Conservation (phyloP, 2,113 vertebrate species). For the Poeciliopsis occidentalis region DNA sequence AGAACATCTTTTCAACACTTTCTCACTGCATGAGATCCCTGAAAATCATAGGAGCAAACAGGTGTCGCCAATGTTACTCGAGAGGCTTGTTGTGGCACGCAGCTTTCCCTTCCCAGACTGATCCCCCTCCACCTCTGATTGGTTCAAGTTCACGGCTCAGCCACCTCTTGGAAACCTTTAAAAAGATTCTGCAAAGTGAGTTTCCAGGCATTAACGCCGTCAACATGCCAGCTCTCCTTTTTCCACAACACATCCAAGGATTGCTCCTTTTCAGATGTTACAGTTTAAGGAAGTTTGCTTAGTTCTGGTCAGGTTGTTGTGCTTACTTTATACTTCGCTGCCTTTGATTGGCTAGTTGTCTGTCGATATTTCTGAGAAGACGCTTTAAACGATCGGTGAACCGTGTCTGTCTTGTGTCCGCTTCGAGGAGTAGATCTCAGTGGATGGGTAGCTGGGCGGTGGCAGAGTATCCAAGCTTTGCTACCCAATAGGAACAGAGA, state of each 20-base stretch:
- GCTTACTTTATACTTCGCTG: not conserved
- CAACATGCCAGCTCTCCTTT: conserved; percentile 23
- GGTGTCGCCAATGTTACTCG: conserved; percentile 68
- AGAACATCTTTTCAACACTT: conserved; percentile 40
- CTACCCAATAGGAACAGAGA: conserved; percentile 41
- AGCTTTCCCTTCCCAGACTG: conserved; percentile 12
- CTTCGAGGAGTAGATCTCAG: conserved; percentile 40
- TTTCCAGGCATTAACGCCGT: conserved; percentile 39
- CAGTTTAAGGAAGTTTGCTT: not conserved
- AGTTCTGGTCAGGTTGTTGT: not conserved
- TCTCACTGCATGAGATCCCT: conserved; percentile 44
- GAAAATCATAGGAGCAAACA: conserved; percentile 68
- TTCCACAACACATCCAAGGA: not conserved
- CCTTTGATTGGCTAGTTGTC: not conserved
- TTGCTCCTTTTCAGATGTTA: conserved; percentile 9
- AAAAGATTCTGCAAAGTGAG: conserved; percentile 53
- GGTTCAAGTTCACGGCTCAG: conserved; percentile 48
- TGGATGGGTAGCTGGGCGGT: conserved; percentile 48
- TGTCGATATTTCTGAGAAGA: not conserved
- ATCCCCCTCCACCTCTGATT: conserved; percentile 16
- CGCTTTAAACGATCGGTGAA: not conserved
- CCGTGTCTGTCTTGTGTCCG: conserved; percentile 8
- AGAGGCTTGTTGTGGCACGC: conserved; percentile 61
- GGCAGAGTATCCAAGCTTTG: conserved; percentile 15
- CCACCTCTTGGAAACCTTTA: conserved; percentile 65